Percentiles rank a stretch among this genome's conserved stretches.
Conservation (phyloP, 2,888 invertebrate genomes). For the Selenia dentaria region DNA sequence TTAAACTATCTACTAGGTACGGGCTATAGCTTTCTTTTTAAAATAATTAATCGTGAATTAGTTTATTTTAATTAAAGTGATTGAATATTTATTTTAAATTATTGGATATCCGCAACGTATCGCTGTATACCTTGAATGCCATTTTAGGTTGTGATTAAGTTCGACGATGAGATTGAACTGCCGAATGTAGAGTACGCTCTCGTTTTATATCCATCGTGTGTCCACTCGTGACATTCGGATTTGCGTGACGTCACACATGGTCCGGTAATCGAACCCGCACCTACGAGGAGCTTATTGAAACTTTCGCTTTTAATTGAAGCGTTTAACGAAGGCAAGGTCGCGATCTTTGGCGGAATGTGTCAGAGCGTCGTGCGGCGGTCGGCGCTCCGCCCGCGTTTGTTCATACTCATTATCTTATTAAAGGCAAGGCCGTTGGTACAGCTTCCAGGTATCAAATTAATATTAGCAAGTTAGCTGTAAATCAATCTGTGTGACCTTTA, state of each 20-base stretch:
- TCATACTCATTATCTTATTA: conserved; percentile 30
- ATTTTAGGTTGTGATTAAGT: conserved; percentile 57
- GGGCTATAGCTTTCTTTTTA: too few relatives aligned
- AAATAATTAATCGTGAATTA: too few relatives aligned
- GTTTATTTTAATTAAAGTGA: too few relatives aligned
- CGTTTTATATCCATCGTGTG: conserved; percentile 58
- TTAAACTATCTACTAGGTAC: too few relatives aligned
- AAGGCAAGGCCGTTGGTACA: conserved; percentile 23
- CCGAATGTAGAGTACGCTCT: conserved; percentile 46
- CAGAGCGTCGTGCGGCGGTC: conserved; percentile 17
- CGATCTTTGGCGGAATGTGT: conserved; percentile 51
- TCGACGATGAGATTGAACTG: conserved; percentile 57
- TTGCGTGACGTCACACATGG: conserved; percentile 55
- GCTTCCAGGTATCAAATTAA: conserved; percentile 18
- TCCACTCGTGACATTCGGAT: conserved; percentile 54
- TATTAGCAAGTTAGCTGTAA: conserved; percentile 20
- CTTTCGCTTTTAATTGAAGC: conserved; percentile 72
- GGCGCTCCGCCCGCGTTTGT: conserved; percentile 16
- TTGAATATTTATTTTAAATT: too few relatives aligned
- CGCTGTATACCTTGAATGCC: conserved; percentile 64
- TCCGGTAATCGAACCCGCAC: conserved; percentile 55
- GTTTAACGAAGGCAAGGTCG: conserved; percentile 59
- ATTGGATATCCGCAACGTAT: too few relatives aligned
- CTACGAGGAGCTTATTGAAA: conserved; percentile 56
- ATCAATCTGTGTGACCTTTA: conserved; percentile 27